Conservation (phyloP, 1,140 invertebrate genomes). For the Drosophila willistoni region DNA sequence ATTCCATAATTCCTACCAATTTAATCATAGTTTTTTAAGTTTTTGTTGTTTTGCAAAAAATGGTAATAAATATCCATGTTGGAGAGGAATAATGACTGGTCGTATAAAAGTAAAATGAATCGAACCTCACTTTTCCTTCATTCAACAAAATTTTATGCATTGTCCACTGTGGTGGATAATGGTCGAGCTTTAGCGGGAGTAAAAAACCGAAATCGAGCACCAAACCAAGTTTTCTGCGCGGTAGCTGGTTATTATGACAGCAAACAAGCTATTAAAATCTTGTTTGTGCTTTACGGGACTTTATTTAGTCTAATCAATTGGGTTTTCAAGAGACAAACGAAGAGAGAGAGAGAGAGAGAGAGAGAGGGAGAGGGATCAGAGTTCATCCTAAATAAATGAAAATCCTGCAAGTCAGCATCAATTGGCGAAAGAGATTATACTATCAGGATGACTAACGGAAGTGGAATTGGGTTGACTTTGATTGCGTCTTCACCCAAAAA, state of each 20-base stretch:
- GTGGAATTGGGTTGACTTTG: slow-evolving; percentile 39
- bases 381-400: slow-evolving; percentile 30
- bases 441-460: slow-evolving; percentile 43
- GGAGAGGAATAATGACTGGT: too few species aligned
- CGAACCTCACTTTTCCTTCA: too few species aligned
- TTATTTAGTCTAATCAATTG: slow-evolving; percentile 2
- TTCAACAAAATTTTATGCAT: too few species aligned
- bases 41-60: too few species aligned
- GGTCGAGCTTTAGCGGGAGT: not conserved
- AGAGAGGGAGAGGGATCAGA: slow-evolving; percentile 9
- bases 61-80: too few species aligned
- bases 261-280: slow-evolving; percentile 73
- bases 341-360: not conserved
- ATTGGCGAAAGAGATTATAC: not conserved
- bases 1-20: too few species aligned
- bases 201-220: not conserved
- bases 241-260: slow-evolving; percentile 77
- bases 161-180: too few species aligned
- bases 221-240: slow-evolving; percentile 26
- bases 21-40: too few species aligned
- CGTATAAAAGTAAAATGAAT: too few species aligned
- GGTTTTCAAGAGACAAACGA: not conserved
- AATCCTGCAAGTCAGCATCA: slow-evolving; percentile 15
- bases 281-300: slow-evolving; percentile 42
- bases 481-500: slow-evolving; percentile 43